Base-by-base conservation (phyloP, 2,797 vertebrate genomes). In the Malurus leucopterus region DNA sequence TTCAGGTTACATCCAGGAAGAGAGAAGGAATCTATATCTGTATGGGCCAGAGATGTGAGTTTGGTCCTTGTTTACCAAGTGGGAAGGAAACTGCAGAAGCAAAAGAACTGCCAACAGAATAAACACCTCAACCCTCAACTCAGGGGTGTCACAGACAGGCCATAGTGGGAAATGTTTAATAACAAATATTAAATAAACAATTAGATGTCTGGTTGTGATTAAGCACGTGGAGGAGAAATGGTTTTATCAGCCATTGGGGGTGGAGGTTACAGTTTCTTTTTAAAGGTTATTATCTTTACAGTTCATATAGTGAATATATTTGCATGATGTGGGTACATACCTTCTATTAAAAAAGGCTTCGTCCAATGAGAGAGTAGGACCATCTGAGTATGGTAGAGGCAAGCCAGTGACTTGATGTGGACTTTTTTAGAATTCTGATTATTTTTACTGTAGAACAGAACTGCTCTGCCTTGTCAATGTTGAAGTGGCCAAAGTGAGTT, bases 81-180 rank as follows among this genome's bases (percentile, higher is more conserved):
- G 5, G 3, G 4, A 41, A 71, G 70, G 65, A 79, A 67, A 62
- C 29, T 16, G 65, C 38, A 40, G 8, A 57, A 20, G 6, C 6
- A 22, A 41, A 84, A 69, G 38, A 6, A 7, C 4, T 18, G 29
- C 0, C 4, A n/a, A 3, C 8, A n/a, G 11, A 75, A 47, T n/a
- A 67, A 58, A 3, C 0, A 1, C 6, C 2, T 32, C 15, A 34
- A 5, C 24, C 17, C 11, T 29, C n/a, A 49, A 3, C 23, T 27
- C 3, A 1, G 3, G 22, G 2, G 5, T 46, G 12, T 82, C 29
- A 54, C 6, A 78, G 19, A 13, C 2, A 4, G 15, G 11, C 2
- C 0, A 3, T 54, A 8, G 20, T 65, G 15, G 11, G 9, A 41
- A 64, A 32, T 50, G 5, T 81, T 87, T 43, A 58, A 26, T 70